Conservation (phyloP, 2,113 vertebrate genomes). For the Perca flavescens region DNA sequence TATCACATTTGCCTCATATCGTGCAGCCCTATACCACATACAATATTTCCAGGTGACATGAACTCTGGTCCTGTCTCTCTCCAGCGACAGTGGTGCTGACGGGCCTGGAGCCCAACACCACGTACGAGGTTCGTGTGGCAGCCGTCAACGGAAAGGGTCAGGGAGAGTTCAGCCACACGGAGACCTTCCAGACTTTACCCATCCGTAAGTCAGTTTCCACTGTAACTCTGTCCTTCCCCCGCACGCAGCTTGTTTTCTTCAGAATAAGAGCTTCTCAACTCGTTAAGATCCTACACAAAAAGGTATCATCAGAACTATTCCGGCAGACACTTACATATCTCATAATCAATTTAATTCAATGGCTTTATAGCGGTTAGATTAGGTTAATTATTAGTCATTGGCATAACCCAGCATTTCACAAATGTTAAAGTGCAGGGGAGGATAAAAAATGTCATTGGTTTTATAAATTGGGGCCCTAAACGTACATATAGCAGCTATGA, state of each 20-base stretch:
- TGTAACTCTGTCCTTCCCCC: background rate
- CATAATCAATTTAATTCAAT: slow-evolving; percentile 16
- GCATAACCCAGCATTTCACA: background rate
- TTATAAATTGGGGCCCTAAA: background rate
- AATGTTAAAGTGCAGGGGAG: background rate
- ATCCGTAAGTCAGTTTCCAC: slow-evolving; percentile 90
- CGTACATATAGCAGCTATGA: background rate
- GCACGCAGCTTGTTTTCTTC: background rate
- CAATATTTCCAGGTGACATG: background rate
- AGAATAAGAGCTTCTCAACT: slow-evolving; percentile 21
- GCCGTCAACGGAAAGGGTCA: slow-evolving; percentile 98
- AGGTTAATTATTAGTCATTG: slow-evolving; percentile 6
- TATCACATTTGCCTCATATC: too few species aligned
- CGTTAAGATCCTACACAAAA: background rate
- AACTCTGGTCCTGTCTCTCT: slow-evolving; percentile 31
- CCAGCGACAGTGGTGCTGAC: slow-evolving; percentile 92
- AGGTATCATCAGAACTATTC: background rate
- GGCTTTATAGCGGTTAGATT: background rate
- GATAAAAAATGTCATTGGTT: background rate
- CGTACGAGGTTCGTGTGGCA: slow-evolving; percentile 95
- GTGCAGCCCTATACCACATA: background rate
- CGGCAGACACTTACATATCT: background rate
- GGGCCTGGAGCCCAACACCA: slow-evolving; percentile 96
- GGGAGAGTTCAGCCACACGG: slow-evolving; percentile 95
- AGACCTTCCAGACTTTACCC: slow-evolving; percentile 95